These are phyloP conservation scores for Pteronura brasiliensis DNA, from an alignment of 2,113 vertebrate species.

Conservation along the genomic window DNA sequence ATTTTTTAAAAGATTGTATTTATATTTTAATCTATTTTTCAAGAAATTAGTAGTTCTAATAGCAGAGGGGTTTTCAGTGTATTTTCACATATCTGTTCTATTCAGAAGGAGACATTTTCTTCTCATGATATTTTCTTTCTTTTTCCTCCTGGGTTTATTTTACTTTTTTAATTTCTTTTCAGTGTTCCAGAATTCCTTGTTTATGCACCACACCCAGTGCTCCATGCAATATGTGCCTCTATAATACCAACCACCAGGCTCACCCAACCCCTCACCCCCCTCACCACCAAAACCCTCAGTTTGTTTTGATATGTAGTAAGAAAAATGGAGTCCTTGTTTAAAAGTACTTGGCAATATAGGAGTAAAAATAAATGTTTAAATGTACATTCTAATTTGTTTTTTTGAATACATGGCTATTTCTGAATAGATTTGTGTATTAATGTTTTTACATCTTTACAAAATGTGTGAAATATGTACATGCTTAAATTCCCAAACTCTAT, in stretches of 20 bases:
- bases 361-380: not conserved
- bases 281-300: too few relatives aligned
- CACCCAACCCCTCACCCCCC: too few relatives aligned
- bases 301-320: not conserved
- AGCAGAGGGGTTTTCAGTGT: not conserved
- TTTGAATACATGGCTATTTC: not conserved
- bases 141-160: too few relatives aligned
- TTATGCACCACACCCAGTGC: too few relatives aligned
- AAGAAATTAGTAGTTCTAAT: not conserved
- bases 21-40: not conserved
- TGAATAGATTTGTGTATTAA: not conserved
- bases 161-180: too few relatives aligned
- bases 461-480: not conserved
- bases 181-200: too few relatives aligned
- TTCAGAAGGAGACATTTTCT: not conserved
- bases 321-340: not conserved
- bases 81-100: not conserved
- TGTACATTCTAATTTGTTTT: not conserved
- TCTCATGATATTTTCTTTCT: slow-evolving; percentile 7
- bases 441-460: not conserved
- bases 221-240: too few relatives aligned
- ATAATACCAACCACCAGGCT: too few relatives aligned
- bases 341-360: not conserved
- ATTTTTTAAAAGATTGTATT: not conserved
- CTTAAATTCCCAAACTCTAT: not conserved